Evolutionary conservation across 2,113 vertebrate genomes (phyloP).

Genomic region (Perca schrenkii): DNA sequence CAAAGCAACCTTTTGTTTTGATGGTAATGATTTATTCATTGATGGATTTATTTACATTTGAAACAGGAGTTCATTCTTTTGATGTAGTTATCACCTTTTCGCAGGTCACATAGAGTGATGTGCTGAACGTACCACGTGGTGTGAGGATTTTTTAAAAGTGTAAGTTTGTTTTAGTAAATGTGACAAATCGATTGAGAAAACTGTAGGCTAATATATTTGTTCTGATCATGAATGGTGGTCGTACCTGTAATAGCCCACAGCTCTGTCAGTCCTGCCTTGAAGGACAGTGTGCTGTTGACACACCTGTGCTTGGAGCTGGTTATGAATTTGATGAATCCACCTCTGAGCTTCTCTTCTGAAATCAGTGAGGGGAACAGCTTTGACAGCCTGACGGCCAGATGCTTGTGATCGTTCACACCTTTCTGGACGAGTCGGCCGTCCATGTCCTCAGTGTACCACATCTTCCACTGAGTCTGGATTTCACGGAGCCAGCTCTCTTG

Average conservation of each 20-base stretch:
- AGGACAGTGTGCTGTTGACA: constrained; percentile 90
- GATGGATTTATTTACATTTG: too few species aligned
- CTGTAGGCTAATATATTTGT: not conserved
- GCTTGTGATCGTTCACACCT: constrained; percentile 87
- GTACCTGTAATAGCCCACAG: constrained; percentile 73
- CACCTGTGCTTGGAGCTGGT: constrained; percentile 96
- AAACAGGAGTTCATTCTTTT: too few species aligned
- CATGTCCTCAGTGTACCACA: constrained; percentile 93
- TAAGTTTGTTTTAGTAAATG: too few species aligned
- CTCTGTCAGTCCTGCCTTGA: constrained; percentile 83
- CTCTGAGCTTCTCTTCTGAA: constrained; percentile 77
- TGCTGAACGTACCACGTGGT: too few species aligned
- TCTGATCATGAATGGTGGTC: accelerated
- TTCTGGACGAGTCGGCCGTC: constrained; percentile 86
- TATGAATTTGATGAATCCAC: constrained; percentile 83
- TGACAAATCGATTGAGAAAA: too few species aligned
- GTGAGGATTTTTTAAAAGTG: too few species aligned
- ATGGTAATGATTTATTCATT: too few species aligned
- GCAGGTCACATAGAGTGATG: too few species aligned
- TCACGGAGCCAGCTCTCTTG: constrained; percentile 71
- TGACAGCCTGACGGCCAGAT: constrained; percentile 88
- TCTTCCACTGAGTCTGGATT: constrained; percentile 81
- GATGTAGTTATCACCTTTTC: too few species aligned
- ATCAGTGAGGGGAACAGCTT: constrained; percentile 89
- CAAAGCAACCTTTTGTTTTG: too few species aligned